Evolutionary conservation across 2,797 vertebrate species (phyloP), one percentile per base, ranked within the genome.

Genomic region (Halcyon leucocephala): DNA sequence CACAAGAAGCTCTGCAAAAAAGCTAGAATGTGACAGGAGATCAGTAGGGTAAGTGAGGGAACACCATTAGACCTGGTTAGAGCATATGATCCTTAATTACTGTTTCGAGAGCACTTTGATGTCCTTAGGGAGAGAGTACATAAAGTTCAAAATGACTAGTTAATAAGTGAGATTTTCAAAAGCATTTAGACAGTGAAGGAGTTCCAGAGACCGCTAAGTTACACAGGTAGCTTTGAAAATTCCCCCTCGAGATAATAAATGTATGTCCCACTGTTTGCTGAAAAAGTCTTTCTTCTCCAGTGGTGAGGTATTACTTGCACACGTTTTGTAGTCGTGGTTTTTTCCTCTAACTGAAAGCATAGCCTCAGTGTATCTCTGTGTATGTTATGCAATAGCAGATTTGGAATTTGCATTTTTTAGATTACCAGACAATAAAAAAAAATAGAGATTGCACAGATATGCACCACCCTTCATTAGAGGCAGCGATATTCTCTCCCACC

Each of bases 381-480:
- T 46, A 67, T 17, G 25, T 97, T 95, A 66, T 65, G 82, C 62
- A 94, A 92, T n/a, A 57, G 89, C 51, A 69, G 39, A 67, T 89
- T 79, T 91, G 37, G 70, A 86, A 94, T 92, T 85, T 88, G 65
- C 87, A 71, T 62, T 85, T 87, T 96, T 91, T 58, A 88, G 46
- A 94, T 77, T 89, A 86, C 87, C 46, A 89, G 92, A 96, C 78
- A 65, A 69, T 73, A 60, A 51, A 81, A 89, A 58, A 76, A 65
- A 12, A 35, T 24, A 72, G 89, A 96, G 92, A 95, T 84, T 64
- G 58, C 70, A 85, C 16, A 92, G 94, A 88, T 86, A 62, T 51
- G 82, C 82, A 87, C 92, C 92, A 39, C 91, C 95, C 89, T 96
- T 96, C 88, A 69, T 91, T 90, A 95, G 60, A 92, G 25, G 70